Percentiles rank a stretch among this genome's conserved stretches.
These are phyloP conservation scores for Parascotia fuliginaria DNA, from an alignment of 2,888 invertebrate species.

Conservation along the genomic window DNA sequence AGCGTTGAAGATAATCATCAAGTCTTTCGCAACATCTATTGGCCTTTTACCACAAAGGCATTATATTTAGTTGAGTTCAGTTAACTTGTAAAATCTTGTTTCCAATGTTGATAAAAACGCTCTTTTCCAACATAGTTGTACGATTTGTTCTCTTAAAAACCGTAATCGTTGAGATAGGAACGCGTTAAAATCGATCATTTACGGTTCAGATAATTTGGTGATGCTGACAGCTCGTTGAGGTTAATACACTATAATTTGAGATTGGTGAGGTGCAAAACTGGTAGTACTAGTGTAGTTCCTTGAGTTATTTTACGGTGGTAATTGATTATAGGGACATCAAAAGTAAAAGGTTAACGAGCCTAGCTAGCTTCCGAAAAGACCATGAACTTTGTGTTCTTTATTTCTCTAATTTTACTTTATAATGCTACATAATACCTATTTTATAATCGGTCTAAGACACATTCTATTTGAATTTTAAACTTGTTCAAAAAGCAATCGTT, in stretches of 20 bases:
- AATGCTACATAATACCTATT: no score
- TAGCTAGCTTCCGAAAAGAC: no score
- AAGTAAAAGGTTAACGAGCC: neutral
- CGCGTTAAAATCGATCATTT: constrained; percentile 66
- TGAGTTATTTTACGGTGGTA: constrained; percentile 4
- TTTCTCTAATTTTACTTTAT: no score
- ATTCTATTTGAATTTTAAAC: neutral
- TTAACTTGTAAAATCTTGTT: neutral
- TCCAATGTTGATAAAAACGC: neutral
- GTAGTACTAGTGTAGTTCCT: neutral
- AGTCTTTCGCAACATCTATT: no score
- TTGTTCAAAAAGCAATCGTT: neutral
- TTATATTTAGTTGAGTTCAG: neutral
- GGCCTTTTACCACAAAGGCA: no score
- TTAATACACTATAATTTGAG: constrained; percentile 57
- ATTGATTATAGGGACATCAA: constrained; percentile 1
- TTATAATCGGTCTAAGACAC: neutral
- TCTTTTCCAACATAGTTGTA: neutral
- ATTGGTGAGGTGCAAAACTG: constrained; percentile 43
- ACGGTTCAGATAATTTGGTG: constrained; percentile 60
- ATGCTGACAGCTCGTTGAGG: constrained; percentile 52
- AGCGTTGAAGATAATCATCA: no score
- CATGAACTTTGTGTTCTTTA: no score
- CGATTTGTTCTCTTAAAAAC: constrained; percentile 34
- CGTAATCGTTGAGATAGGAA: constrained; percentile 46